A percentile compares a stretch with the other conserved stretches of the same genome.
Conservation (phyloP, 2,113 vertebrate genomes). For the Corydoras maculifer region DNA sequence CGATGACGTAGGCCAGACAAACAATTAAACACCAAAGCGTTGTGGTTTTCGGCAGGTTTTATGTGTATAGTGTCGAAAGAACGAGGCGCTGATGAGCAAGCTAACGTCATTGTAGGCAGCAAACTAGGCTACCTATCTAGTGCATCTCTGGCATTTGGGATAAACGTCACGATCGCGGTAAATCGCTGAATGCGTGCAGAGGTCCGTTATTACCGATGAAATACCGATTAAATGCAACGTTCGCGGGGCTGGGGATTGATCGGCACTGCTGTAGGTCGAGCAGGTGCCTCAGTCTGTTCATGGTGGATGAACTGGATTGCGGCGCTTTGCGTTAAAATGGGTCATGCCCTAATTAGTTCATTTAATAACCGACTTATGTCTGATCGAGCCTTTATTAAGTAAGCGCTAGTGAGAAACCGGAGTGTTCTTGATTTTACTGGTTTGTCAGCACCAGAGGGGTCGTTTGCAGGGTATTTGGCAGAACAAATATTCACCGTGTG, state of each 20-base stretch:
- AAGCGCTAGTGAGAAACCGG: not conserved
- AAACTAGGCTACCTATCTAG: slow-evolving; percentile 4
- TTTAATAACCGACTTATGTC: slow-evolving; percentile 7
- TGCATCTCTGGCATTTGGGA: slow-evolving; percentile 12
- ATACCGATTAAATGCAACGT: not conserved
- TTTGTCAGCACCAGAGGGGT: too few species aligned
- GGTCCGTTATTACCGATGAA: not conserved
- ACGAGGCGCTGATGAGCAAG: slow-evolving; percentile 2
- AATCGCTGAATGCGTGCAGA: not conserved
- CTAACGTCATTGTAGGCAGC: slow-evolving; percentile 21
- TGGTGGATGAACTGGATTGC: not conserved
- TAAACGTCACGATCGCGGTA: slow-evolving; percentile 8
- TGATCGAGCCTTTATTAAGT: slow-evolving; percentile 5
- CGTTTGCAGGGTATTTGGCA: not conserved
- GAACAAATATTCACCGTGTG: too few species aligned
- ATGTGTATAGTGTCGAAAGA: not conserved
- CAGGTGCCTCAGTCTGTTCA: not conserved
- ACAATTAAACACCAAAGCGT: too few species aligned
- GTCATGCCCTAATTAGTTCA: slow-evolving; percentile 16
- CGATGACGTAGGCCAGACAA: too few species aligned
- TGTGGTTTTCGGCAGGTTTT: not conserved
- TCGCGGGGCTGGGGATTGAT: too few species aligned
- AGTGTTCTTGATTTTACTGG: not conserved
- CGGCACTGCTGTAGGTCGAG: slow-evolving; percentile 4
- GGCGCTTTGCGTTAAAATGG: slow-evolving; percentile 2